A percentile compares a stretch with the other conserved stretches of the same genome.
phyloP scores from a whole-genome alignment of 2,797 vertebrate genomes.

The Kryptopterus vitreolus region DNA sequence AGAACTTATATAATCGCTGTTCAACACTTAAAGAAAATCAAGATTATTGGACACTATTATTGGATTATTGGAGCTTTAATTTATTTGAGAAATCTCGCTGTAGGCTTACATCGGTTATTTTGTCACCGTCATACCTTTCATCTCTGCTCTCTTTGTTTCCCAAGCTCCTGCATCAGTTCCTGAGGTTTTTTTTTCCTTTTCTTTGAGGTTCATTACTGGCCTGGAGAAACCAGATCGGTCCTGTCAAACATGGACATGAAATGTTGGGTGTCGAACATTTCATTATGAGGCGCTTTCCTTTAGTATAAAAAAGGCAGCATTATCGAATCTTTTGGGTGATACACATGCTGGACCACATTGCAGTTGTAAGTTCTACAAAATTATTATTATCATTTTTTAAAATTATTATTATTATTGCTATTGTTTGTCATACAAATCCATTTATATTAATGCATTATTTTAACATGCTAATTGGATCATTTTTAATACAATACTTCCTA shows the following conservation, averaged over 20 bases:
- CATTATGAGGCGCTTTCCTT: neutral
- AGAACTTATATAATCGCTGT: neutral
- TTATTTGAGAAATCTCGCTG: slow-evolving; percentile 1
- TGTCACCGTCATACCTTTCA: slow-evolving; percentile 23
- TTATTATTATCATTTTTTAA: neutral
- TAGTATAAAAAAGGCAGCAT: neutral
- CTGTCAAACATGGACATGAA: neutral
- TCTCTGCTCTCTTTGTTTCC: slow-evolving; percentile 29
- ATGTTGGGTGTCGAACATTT: neutral
- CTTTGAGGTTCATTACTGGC: slow-evolving; percentile 18
- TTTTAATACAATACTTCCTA: neutral
- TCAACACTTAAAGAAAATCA: neutral
- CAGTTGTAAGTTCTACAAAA: neutral
- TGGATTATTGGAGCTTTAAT: neutral
- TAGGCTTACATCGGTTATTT: slow-evolving; percentile 9
- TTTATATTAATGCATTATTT: neutral
- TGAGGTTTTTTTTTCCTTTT: slow-evolving; percentile 41
- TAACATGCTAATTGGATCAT: neutral
- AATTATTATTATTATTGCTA: neutral
- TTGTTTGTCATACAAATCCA: neutral
- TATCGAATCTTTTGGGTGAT: neutral
- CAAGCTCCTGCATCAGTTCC: slow-evolving; percentile 23
- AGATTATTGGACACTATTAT: slow-evolving; percentile 1
- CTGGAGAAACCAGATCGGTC: neutral
- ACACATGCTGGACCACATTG: neutral